These are phyloP conservation scores for Ginglymostoma cirratum DNA, from an alignment of 2,113 vertebrate species.

Conservation along the genomic window DNA sequence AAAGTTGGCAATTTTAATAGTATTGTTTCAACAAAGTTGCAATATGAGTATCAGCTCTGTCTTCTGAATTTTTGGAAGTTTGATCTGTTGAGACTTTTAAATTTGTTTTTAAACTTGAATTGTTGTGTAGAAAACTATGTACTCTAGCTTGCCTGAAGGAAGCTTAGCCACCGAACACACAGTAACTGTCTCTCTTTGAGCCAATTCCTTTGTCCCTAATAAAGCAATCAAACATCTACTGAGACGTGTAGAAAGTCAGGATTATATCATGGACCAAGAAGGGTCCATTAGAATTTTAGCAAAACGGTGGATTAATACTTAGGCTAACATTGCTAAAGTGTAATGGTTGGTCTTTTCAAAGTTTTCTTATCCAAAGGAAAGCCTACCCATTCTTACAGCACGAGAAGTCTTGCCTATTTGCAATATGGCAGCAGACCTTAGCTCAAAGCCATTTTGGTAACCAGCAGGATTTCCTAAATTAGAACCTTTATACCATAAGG, in stretches of 20 bases:
- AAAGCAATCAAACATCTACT: background rate
- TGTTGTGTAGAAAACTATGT: background rate
- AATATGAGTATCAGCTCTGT: background rate
- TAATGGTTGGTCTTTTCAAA: constrained; percentile 7
- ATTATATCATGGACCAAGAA: constrained; percentile 1
- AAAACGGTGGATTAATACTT: background rate
- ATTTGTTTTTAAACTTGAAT: background rate
- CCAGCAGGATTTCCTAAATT: constrained; percentile 2
- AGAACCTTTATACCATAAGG: background rate
- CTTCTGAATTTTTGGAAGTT: background rate
- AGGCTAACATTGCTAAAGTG: background rate
- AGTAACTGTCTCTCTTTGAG: constrained; percentile 17
- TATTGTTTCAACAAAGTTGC: background rate
- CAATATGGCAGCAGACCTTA: background rate
- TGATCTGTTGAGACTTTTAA: background rate
- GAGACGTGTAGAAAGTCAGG: constrained; percentile 31
- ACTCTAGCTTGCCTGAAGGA: background rate
- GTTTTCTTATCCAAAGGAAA: background rate
- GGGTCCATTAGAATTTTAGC: background rate
- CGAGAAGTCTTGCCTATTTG: background rate
- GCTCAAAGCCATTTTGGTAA: background rate
- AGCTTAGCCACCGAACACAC: background rate
- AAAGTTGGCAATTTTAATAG: background rate
- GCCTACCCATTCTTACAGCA: background rate
- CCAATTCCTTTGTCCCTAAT: constrained; percentile 4